These are phyloP conservation scores for Castor canadensis DNA, from an alignment of 2,113 vertebrate genomes.

Conservation along the genomic window DNA sequence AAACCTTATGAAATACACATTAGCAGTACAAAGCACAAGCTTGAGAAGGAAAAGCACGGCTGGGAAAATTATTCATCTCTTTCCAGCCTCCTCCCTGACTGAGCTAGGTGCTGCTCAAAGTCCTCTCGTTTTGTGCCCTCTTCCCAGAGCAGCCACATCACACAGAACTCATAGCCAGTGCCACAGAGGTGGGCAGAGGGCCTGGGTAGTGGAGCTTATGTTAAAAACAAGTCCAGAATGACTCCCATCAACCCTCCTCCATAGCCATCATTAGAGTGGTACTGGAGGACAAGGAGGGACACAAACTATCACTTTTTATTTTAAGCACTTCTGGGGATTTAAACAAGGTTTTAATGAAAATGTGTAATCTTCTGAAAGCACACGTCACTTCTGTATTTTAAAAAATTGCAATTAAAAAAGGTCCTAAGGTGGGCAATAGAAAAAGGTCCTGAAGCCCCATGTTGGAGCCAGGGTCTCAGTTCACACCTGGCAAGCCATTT, in stretches of 20 bases:
- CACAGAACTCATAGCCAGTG: not conserved
- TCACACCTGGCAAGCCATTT: not conserved
- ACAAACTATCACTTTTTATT: not conserved
- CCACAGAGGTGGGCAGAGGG: too few relatives aligned
- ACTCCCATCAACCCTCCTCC: not conserved
- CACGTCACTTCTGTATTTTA: not conserved
- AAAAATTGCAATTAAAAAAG: not conserved
- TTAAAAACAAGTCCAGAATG: not conserved
- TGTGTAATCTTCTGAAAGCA: not conserved
- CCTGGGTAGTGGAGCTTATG: not conserved
- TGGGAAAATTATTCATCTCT: constrained; percentile 74
- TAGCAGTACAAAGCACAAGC: constrained; percentile 77
- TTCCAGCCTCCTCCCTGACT: constrained; percentile 67
- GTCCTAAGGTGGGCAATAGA: not conserved
- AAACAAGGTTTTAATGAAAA: not conserved
- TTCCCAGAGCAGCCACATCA: not conserved
- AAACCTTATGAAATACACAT: constrained; percentile 87
- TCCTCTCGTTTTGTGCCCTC: not conserved
- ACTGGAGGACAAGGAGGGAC: not conserved
- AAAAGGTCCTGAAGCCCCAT: not conserved
- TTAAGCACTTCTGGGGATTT: not conserved
- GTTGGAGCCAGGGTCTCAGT: not conserved
- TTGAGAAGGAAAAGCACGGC: constrained; percentile 76
- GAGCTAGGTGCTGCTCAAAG: constrained; percentile 35
- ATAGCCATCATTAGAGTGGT: too few relatives aligned